A percentile compares a stretch with the other conserved stretches of the same genome.
phyloP scores from a whole-genome alignment of 2,888 invertebrate genomes.

The Orthosia incerta region DNA sequence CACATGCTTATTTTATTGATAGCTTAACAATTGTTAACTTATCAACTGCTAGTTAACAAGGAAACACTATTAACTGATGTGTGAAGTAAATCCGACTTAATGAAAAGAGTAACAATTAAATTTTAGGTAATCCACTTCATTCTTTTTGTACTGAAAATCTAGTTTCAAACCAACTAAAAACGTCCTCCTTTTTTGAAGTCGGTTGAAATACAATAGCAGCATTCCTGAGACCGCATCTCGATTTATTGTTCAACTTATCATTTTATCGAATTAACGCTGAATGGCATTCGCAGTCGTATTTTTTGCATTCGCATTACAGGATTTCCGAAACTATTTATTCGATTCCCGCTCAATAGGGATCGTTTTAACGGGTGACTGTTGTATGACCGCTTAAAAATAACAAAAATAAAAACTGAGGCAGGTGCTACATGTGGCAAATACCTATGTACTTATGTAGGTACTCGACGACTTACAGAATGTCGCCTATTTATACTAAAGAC shows the following conservation, averaged over 20 bases:
- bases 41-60: conserved; percentile 36
- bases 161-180: too few species aligned
- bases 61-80: conserved; percentile 24
- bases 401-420: conserved; percentile 58
- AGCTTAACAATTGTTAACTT: conserved; percentile 34
- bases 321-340: conserved; percentile 41
- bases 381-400: conserved; percentile 53
- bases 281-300: conserved; percentile 33
- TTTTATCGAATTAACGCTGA: conserved; percentile 30
- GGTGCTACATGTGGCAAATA: conserved; percentile 59
- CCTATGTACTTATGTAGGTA: conserved; percentile 54
- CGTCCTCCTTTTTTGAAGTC: too few species aligned
- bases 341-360: conserved; percentile 49
- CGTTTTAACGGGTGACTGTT: conserved; percentile 48
- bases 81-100: not conserved
- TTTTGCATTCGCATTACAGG: conserved; percentile 35
- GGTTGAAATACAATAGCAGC: not conserved
- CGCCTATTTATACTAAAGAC: conserved; percentile 46
- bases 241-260: conserved; percentile 30
- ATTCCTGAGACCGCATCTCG: conserved; percentile 6
- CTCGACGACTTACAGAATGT: conserved; percentile 49
- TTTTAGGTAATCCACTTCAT: not conserved
- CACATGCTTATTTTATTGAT: conserved; percentile 52
- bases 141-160: not conserved
- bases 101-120: not conserved